Conservation (phyloP, 2,113 vertebrate species). For the Protomyctophum bolini region DNA sequence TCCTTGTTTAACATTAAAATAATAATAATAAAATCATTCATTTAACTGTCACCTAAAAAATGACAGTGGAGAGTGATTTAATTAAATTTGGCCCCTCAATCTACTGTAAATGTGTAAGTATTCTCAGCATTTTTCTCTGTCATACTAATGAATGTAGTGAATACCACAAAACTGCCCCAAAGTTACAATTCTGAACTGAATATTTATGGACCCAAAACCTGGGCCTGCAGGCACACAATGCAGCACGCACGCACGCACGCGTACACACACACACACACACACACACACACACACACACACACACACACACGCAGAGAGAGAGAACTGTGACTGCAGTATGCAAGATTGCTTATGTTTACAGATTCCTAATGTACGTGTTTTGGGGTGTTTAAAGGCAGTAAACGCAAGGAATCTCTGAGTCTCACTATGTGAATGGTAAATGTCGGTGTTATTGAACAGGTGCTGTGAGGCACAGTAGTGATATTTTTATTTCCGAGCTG, state of each 20-base stretch:
- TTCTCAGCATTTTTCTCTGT: too few species aligned
- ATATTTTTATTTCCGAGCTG: slow-evolving; percentile 81
- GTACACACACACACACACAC: not conserved
- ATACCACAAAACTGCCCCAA: too few species aligned
- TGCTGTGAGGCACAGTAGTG: slow-evolving; percentile 76
- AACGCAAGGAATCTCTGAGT: slow-evolving; percentile 57
- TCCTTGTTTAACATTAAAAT: not conserved
- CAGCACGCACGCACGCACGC: not conserved
- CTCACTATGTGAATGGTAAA: slow-evolving; percentile 68
- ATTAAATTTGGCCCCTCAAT: too few species aligned
- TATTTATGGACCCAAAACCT: too few species aligned
- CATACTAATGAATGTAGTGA: too few species aligned
- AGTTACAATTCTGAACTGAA: too few species aligned
- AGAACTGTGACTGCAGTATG: slow-evolving; percentile 6
- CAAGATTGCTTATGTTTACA: slow-evolving; percentile 36
- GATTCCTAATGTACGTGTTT: slow-evolving; percentile 40
- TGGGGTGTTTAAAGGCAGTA: slow-evolving; percentile 62
- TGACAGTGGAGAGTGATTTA: not conserved
- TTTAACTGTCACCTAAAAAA: not conserved
- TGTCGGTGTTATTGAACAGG: slow-evolving; percentile 84
- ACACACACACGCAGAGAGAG: not conserved
- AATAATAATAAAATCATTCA: too few species aligned
- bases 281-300: slow-evolving; percentile 2
- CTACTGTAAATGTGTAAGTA: too few species aligned
- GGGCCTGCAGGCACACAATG: not conserved